A percentile compares a stretch with the other conserved stretches of the same genome.
These are phyloP conservation scores for Eupithecia centaureata DNA, from an alignment of 2,888 invertebrate species.

Conservation along the genomic window DNA sequence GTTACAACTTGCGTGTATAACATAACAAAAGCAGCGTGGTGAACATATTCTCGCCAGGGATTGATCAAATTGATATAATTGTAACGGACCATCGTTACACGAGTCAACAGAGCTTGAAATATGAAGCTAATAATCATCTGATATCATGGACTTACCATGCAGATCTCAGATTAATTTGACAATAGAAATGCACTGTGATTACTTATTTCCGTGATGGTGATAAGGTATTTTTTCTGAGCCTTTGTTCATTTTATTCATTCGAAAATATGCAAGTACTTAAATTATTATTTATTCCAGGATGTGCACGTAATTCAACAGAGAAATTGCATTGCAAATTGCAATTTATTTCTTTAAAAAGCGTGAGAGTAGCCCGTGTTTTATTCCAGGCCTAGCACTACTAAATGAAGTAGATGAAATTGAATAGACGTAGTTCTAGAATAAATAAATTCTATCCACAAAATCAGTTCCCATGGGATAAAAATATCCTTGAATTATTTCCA, in stretches of 20 bases:
- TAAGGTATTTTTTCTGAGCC: neutral
- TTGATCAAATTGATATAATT: slow-evolving; percentile 29
- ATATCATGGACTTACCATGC: slow-evolving; percentile 26
- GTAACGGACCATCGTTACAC: slow-evolving; percentile 25
- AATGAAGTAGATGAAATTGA: too few relatives aligned
- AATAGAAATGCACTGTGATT: slow-evolving; percentile 15
- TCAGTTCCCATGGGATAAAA: too few relatives aligned
- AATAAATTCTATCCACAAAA: too few relatives aligned
- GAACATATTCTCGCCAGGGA: neutral
- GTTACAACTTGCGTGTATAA: neutral
- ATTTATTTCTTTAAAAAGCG: too few relatives aligned
- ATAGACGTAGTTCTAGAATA: too few relatives aligned
- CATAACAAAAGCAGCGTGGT: neutral
- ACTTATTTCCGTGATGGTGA: neutral
- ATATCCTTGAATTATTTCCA: too few relatives aligned
- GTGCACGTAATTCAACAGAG: neutral
- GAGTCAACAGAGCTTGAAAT: slow-evolving; percentile 38
- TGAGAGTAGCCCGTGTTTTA: too few relatives aligned
- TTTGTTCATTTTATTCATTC: neutral
- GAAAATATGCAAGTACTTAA: neutral
- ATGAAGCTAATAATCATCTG: slow-evolving; percentile 26
- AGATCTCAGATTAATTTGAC: slow-evolving; percentile 28
- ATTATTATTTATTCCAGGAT: neutral
- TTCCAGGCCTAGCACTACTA: too few relatives aligned
- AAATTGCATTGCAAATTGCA: neutral